Base-by-base conservation (phyloP, 2,113 vertebrate species). In the Sapajus apella region DNA sequence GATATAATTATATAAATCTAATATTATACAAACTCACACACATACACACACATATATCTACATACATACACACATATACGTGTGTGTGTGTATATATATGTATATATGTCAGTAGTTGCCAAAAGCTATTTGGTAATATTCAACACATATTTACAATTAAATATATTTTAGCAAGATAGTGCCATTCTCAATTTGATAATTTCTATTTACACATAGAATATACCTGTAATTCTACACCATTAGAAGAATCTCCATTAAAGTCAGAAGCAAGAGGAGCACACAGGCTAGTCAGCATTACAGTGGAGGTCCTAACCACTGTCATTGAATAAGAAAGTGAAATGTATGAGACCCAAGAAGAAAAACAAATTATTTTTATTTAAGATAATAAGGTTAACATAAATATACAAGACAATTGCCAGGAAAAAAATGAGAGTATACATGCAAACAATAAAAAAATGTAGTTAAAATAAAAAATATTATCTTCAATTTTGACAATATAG, bases 41-140 rank as follows among this genome's bases (percentile, higher is more conserved):
- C 40, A 18, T 40, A 20, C 9, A 12, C n/a, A 17, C 35, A 72
- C 14, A 82, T 35, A 47, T 3, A 45, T 11, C 37, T 11, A 23
- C 0, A 56, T 18, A 58, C 2, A 35, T 10, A 14, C 8, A 64
- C 25, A 61, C 4, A 61, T 0, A 27, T 27, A 27, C 11, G 4
- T 35, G 13, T 68, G 32, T 37, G 23, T 88, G 17, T 55, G 55
- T 5, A 5, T 10, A 37, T 37, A 32, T 72, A 77, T 43, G 20
- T 47, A 27, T 43, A 70, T 14, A 70, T 87, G 75, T 58, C 17
- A 88, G 18, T 64, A 72, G 4, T 55, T n/a, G 21, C 30, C 16
- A 82, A 93, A 76, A 84, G 13, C 52, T 20, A n/a, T 35, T 73
- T 93, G 13, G 16, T 76, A 77, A 76, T 30, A 90, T 47, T 87